These are phyloP conservation scores for Strigops habroptila DNA, from an alignment of 2,113 vertebrate genomes.

Conservation along the genomic window DNA sequence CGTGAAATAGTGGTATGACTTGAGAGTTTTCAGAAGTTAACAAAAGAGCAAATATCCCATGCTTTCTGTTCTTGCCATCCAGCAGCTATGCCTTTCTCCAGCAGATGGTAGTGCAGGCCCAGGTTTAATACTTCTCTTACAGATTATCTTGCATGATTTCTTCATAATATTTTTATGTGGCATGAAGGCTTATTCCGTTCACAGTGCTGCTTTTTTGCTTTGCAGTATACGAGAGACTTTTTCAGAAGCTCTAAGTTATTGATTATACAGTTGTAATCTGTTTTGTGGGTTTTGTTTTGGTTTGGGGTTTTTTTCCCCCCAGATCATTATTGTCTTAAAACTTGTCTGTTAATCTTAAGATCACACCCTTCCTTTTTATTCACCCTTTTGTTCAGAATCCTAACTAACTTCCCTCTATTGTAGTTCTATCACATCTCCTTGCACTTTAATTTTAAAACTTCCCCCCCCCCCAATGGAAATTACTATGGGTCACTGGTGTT, in stretches of 20 bases:
- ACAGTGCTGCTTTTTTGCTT: background rate
- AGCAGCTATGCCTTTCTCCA: constrained; percentile 13
- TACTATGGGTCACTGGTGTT: background rate
- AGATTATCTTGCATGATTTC: background rate
- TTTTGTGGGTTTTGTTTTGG: background rate
- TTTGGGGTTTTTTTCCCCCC: fast-evolving
- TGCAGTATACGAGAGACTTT: background rate
- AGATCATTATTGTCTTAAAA: background rate
- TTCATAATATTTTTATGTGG: background rate
- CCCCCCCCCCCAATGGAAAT: too few relatives aligned
- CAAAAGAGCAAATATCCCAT: background rate
- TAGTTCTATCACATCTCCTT: background rate
- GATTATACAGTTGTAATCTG: background rate
- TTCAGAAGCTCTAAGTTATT: background rate
- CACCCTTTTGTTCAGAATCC: background rate
- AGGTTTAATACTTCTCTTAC: background rate
- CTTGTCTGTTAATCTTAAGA: background rate
- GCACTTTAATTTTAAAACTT: background rate
- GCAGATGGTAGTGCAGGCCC: constrained; percentile 7
- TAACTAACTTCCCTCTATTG: background rate
- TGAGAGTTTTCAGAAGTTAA: background rate
- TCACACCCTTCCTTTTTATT: background rate
- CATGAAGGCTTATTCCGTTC: background rate
- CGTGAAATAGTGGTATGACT: background rate
- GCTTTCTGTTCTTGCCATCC: background rate